Evolutionary conservation across 2,113 vertebrate genomes (phyloP).

Genomic region (Oncorhynchus clarkii): DNA sequence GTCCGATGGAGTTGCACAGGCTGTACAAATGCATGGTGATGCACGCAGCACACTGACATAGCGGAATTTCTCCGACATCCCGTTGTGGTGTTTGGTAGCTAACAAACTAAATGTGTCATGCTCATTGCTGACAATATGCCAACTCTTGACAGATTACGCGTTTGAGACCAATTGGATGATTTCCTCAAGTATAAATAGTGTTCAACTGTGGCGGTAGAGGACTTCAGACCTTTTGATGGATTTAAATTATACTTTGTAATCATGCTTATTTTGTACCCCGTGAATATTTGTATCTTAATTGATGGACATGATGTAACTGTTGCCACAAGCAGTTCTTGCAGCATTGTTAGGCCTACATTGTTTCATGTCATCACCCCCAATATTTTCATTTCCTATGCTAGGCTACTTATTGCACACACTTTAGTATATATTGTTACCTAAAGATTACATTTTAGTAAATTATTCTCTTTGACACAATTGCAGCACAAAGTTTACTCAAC

Average conservation of each 20-base stretch:
- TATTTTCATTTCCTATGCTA: too few species aligned
- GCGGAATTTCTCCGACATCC: slow-evolving; percentile 31
- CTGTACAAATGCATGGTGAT: slow-evolving; percentile 10
- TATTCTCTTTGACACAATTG: not conserved
- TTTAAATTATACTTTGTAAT: not conserved
- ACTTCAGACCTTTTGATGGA: not conserved
- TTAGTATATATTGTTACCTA: too few species aligned
- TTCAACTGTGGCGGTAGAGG: not conserved
- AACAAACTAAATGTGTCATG: not conserved
- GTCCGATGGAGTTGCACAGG: not conserved
- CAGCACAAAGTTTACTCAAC: not conserved
- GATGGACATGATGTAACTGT: not conserved
- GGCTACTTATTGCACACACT: too few species aligned
- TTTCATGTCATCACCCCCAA: too few species aligned
- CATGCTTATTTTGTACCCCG: not conserved
- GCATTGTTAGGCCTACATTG: too few species aligned
- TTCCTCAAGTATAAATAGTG: not conserved
- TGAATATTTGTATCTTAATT: not conserved
- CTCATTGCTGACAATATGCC: not conserved
- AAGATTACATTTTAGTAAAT: too few species aligned
- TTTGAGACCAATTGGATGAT: not conserved
- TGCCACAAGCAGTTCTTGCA: not conserved
- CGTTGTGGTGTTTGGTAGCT: not conserved
- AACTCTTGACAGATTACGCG: not conserved
- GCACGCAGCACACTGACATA: slow-evolving; percentile 13